Conservation (phyloP, 2,113 vertebrate genomes). For the Lethenteron reissneri region DNA sequence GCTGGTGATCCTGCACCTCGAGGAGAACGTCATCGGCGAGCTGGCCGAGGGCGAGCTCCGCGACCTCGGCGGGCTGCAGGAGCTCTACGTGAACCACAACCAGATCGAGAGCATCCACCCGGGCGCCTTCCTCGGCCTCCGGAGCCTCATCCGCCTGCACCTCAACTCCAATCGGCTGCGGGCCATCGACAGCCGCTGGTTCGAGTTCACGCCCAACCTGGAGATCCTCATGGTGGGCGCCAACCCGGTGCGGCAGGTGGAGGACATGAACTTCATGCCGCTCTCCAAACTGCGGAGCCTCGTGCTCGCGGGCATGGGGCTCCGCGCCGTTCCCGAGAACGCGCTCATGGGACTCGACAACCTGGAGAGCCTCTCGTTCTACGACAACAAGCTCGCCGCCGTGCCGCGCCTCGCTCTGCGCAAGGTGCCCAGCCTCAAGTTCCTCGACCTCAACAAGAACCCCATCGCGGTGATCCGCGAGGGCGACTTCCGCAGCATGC, state of each 20-base stretch:
- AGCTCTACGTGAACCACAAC: conserved; percentile 50
- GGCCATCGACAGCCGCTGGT: conserved; percentile 37
- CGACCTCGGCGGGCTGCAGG: conserved; percentile 33
- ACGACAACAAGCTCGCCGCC: conserved; percentile 27
- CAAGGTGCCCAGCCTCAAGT: conserved; percentile 32
- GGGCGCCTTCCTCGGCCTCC: conserved; percentile 31
- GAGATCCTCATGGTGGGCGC: conserved; percentile 51
- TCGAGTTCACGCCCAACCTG: conserved; percentile 35
- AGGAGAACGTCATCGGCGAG: conserved; percentile 38
- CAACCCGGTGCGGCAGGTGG: conserved; percentile 34
- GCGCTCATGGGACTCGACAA: conserved; percentile 36
- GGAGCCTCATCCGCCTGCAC: conserved; percentile 30
- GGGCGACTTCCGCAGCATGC: conserved; percentile 35
- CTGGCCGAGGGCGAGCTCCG: conserved; percentile 29
- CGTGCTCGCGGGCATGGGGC: conserved; percentile 37
- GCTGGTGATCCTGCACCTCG: conserved; percentile 40
- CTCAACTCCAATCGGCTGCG: conserved; percentile 37
- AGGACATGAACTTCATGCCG: conserved; percentile 35
- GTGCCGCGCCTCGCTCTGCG: conserved; percentile 32
- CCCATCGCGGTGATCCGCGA: conserved; percentile 25
- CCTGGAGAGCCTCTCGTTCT: conserved; percentile 44
- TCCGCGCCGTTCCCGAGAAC: conserved; percentile 25
- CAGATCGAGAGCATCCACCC: conserved; percentile 31
- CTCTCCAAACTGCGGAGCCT: conserved; percentile 35
- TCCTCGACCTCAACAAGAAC: conserved; percentile 42